Conservation (phyloP, 92 coral and sea anemone genomes). For the Umimayanthus kanabou region DNA sequence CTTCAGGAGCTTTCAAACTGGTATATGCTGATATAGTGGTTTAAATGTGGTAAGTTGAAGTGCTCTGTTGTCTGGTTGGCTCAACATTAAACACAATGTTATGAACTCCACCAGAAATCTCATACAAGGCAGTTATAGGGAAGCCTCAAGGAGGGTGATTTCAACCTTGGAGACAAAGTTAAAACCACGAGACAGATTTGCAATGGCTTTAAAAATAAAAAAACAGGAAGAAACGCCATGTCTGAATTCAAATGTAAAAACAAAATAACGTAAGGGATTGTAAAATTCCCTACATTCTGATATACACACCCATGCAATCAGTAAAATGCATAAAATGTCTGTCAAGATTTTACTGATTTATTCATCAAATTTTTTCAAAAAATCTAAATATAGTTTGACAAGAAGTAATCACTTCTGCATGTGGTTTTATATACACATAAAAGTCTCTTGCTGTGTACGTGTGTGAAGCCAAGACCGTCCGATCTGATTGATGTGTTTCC, state of each 20-base stretch:
- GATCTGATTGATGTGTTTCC: background rate
- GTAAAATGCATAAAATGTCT: background rate
- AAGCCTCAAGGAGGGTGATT: too few species aligned
- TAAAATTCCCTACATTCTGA: slow-evolving; percentile 30
- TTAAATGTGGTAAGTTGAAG: too few species aligned
- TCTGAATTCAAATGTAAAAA: background rate
- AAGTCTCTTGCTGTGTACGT: background rate
- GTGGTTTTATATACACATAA: background rate
- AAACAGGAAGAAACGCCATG: too few species aligned
- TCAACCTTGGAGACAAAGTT: too few species aligned
- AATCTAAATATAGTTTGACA: background rate
- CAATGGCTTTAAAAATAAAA: too few species aligned
- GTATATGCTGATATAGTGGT: too few species aligned
- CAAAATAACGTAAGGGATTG: background rate
- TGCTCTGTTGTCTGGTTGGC: too few species aligned
- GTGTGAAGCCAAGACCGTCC: background rate
- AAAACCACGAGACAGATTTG: background rate
- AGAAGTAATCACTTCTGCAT: background rate
- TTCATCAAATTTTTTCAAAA: background rate
- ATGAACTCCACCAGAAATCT: too few species aligned
- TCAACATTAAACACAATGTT: too few species aligned
- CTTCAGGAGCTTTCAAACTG: too few species aligned
- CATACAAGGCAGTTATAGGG: too few species aligned
- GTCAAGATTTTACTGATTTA: too few species aligned
- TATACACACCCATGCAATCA: slow-evolving; percentile 1